Base-by-base conservation (phyloP, 2,888 invertebrate species). In the Anaspis maculata region DNA sequence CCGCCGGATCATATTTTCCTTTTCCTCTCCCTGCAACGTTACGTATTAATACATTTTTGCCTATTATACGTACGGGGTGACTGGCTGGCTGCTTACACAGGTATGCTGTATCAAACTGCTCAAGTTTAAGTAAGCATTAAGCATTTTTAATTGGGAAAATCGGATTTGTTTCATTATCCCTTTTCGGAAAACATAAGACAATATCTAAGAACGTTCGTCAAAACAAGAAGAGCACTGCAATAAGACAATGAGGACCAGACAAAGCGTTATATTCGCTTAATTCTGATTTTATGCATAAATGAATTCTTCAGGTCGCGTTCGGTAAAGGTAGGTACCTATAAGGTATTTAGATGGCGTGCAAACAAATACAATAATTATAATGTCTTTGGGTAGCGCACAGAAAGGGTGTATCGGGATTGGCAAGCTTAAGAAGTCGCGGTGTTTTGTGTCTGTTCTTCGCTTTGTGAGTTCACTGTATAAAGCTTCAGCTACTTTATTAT, bases 141-240 rank as follows among this genome's bases (percentile, higher is more conserved):
- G 52, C 52, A 61, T 67, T 66, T 68, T 67, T 67, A 68, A 68
- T 67, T 68, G 66, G 65, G 60, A 60, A 65, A 67, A 68, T 66
- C 66, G 64, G 66, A 66, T 67, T 66, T 57, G 50, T 51, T 59
- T 66, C 66, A 67, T 67, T 66, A 67, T 64, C 63, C 56, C 48
- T 48, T 51, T 54, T 52, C 45, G 5, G 5, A 37, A 42, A 52
- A 50, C 46, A 44, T 53, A 54, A 59, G 54, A 57, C 56, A 54
- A 53, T 56, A 53, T 51, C 37, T 45, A 40, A 44, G 48, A 52
- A 46, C 38, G 40, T 51, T 50, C 49, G 41, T 33, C 28, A 51
- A 49, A 48, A 49, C 41, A 46, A 42, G 44, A 45, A 41, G 44
- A 47, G 30, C 35, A 42, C 31, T 48, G 45, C 50, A 49, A 51